Evolutionary conservation across 1,140 invertebrate species (phyloP).

Genomic region (Apis cerana): DNA sequence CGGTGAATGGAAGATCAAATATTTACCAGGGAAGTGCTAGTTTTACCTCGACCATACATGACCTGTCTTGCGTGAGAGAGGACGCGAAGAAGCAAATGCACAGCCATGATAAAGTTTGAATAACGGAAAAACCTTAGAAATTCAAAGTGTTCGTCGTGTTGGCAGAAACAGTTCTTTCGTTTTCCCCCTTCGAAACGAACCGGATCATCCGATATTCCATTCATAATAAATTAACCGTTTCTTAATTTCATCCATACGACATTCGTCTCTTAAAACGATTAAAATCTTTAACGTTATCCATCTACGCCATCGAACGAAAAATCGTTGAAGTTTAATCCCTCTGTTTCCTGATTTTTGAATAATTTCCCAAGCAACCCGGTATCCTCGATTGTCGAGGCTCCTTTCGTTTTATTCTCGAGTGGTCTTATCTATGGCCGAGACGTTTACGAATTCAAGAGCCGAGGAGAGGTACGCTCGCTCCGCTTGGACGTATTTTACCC

Average conservation of each 20-base stretch:
- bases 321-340: neutral
- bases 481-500: conserved; percentile 40
- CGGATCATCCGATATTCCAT: too few species aligned
- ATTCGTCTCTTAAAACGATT: too few species aligned
- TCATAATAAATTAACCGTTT: too few species aligned
- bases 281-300: too few species aligned
- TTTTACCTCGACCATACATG: conserved; percentile 10
- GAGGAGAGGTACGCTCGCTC: conserved; percentile 16
- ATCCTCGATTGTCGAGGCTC: conserved; percentile 51
- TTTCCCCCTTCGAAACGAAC: neutral
- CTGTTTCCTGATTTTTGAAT: conserved; percentile 49
- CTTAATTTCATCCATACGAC: too few species aligned
- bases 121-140: neutral
- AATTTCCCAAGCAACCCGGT: conserved; percentile 47
- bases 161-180: too few species aligned
- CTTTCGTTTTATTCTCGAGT: conserved; percentile 59
- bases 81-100: neutral
- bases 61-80: neutral
- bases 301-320: neutral
- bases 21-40: conserved; percentile 40
- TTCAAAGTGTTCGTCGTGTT: neutral
- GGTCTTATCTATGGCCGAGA: conserved; percentile 47
- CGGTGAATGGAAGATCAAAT: conserved; percentile 45
- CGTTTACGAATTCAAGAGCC: conserved; percentile 59
- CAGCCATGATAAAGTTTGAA: too few species aligned